phyloP scores from a whole-genome alignment of 1,140 invertebrate genomes.

The Calephelis nemesis region DNA sequence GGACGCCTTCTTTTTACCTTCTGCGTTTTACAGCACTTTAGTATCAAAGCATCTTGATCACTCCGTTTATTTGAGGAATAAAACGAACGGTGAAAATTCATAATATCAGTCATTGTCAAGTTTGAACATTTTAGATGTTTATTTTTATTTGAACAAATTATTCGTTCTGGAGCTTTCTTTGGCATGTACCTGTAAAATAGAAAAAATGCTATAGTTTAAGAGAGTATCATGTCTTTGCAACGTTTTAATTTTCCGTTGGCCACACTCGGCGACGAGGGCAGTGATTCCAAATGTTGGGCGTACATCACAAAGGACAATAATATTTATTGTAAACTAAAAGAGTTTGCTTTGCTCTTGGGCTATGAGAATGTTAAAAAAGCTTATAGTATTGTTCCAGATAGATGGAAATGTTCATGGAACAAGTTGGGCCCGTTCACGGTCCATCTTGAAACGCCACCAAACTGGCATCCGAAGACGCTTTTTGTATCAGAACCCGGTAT shows the following conservation, averaged over 20 bases:
- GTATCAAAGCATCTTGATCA: neutral
- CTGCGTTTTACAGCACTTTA: no score
- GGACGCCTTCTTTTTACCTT: no score
- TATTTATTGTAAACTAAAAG: slow-evolving; percentile 27
- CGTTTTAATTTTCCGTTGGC: slow-evolving; percentile 28
- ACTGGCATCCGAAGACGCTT: slow-evolving; percentile 28
- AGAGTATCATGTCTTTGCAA: slow-evolving; percentile 29
- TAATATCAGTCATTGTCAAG: slow-evolving; percentile 25
- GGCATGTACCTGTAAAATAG: slow-evolving; percentile 30
- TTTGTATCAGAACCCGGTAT: slow-evolving; percentile 29
- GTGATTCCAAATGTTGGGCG: slow-evolving; percentile 27
- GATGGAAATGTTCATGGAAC: slow-evolving; percentile 27
- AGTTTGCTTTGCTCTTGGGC: slow-evolving; percentile 25
- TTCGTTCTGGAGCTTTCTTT: slow-evolving; percentile 28
- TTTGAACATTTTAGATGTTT: slow-evolving; percentile 30
- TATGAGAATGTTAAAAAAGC: slow-evolving; percentile 20
- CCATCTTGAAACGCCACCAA: slow-evolving; percentile 28
- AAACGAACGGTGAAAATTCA: no score
- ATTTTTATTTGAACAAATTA: slow-evolving; percentile 30
- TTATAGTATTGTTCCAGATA: slow-evolving; percentile 21
- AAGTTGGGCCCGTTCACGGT: slow-evolving; percentile 27
- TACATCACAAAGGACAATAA: slow-evolving; percentile 27
- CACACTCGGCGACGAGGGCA: slow-evolving; percentile 28
- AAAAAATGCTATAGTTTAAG: slow-evolving; percentile 23
- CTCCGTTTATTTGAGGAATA: no score